Evolutionary conservation across 2,888 invertebrate genomes (phyloP), one percentile per base, ranked within the genome.

Genomic region (Ferrisia virgata): DNA sequence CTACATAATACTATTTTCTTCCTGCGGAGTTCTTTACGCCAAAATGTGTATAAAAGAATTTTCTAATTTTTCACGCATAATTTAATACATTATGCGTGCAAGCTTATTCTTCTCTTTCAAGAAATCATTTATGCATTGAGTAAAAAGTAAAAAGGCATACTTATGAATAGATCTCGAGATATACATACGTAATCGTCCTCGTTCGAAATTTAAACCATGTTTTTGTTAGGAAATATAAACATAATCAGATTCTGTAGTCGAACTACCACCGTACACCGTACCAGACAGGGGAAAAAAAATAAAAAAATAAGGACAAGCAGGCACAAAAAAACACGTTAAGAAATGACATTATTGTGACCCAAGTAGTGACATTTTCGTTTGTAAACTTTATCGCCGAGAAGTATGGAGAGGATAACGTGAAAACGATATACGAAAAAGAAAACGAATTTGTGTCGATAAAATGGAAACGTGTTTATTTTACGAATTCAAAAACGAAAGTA

Each of bases 381-480:
- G 58, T 13, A 64, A 64, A 64, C 22, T 11, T 13, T 8, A 9
- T 64, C 15, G 4, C 18, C n/a, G n/a, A n/a, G 8, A 18, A 47
- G 4, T 5, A 18, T 8, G 22, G 58, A 2, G 8, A 25, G 58
- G 58, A 25, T 25, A 25, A 64, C 58, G 58, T 64, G 58, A 28
- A 64, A 64, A 28, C 58, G 28, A 64, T 64, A 28, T 25, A 64
- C 58, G 13, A 53, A 64, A 64, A 58, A 64, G 9, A 64, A 64
- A 25, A 28, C 58, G 58, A 64, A 64, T 64, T 64, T 64, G 9
- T 25, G 58, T 64, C 58, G 58, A 64, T 64, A 64, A 64, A 64
- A 64, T 25, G 28, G 58, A 64, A 64, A 64, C 58, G 58, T 64
- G 58, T 64, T 64, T 28, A 64, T 64, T 64, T 64, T 64, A 64